phyloP scores from a whole-genome alignment of 2,113 vertebrate species.

The Mastomys natalensis region DNA sequence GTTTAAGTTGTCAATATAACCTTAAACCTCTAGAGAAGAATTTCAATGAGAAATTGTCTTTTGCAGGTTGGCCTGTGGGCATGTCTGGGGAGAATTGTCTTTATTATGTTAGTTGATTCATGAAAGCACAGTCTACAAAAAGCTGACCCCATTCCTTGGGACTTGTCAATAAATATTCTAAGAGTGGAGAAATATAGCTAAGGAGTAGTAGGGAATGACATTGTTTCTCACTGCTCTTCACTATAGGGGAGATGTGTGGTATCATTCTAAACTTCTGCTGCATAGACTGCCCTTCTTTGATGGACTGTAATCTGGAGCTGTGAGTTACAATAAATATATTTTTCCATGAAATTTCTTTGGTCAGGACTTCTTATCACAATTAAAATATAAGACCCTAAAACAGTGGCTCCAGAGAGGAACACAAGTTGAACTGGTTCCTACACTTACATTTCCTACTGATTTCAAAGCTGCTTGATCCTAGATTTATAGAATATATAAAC shows the following conservation, averaged over 20 bases:
- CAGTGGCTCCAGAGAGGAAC: background rate
- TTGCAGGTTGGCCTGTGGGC: background rate
- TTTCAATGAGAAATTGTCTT: background rate
- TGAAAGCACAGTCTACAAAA: background rate
- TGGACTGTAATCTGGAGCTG: background rate
- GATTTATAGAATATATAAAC: accelerated
- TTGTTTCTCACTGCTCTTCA: background rate
- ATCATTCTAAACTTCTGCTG: background rate
- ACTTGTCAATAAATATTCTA: background rate
- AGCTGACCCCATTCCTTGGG: background rate
- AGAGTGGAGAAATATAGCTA: background rate
- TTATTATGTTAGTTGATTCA: background rate
- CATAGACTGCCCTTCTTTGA: background rate
- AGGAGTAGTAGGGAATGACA: background rate
- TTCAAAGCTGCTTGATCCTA: background rate
- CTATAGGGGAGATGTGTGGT: background rate
- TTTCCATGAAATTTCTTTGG: background rate
- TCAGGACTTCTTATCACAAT: background rate
- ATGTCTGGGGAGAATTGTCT: background rate
- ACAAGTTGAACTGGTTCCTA: background rate
- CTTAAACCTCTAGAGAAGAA: background rate
- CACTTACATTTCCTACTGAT: background rate
- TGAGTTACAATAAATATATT: background rate
- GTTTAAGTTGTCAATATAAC: background rate
- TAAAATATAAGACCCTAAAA: background rate